Evolutionary conservation across 2,888 invertebrate genomes (phyloP), one percentile per base, ranked within the genome.

Genomic region (Elaeidobius kamerunicus): DNA sequence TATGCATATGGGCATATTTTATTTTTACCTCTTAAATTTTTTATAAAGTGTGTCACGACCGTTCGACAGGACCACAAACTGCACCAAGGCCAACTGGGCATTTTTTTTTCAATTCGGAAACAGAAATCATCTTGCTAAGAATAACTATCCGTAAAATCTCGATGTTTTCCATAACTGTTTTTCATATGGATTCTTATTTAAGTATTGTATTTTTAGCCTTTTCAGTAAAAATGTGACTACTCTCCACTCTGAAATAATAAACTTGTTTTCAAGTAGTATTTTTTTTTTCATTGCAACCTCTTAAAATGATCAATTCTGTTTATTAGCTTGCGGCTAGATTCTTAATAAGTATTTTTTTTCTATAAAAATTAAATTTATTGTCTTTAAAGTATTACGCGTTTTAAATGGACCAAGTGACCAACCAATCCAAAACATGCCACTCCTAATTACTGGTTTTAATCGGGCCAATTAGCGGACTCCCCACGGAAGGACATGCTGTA

Each of bases 401-500:
- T 45, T 51, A 15, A 45, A 44, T 39, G 51, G 44, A 23, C 45
- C n/a, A 28, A 28, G 27, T 34, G 28, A n/a, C 35, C 30, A 17
- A 41, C 48, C 48, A 48, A 48, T 48, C 35, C 34, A 41, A 48
- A 41, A 41, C 9, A 28, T 20, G 40, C 15, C 51, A 39, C 39
- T 28, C 44, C 44, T 44, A 43, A 51, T 51, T 51, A 34, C 30
- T 20, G 32, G 38, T 32, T 38, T 38, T 51, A 51, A 51, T 51
- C 39, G 32, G 30, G 39, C 34, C 51, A 51, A 44, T 51, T 51
- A 39, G 35, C 34, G 30, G 48, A 34, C 41, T 28, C 34, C 48
- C 41, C 35, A 34, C 19, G 41, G 20, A 16, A 41, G 4, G 30
- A 41, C 12, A 41, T 41, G 35, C n/a, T n/a, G 41, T 41, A 48